phyloP scores from a whole-genome alignment of 2,888 invertebrate genomes.

The Osmoderma eremita region DNA sequence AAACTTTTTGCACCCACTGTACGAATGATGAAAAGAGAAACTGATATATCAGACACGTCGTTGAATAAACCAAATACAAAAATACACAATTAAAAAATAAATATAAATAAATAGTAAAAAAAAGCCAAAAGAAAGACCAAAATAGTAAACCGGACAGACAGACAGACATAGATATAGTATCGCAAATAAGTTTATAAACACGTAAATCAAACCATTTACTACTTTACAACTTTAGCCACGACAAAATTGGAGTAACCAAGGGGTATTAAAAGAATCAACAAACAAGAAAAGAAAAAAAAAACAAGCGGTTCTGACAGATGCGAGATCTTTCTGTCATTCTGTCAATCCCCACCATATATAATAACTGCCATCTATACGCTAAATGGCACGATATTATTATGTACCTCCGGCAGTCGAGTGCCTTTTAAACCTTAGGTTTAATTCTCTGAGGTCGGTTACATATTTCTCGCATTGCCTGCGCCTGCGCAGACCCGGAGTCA shows the following conservation, averaged over 20 bases:
- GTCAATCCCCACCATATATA: constrained; percentile 7
- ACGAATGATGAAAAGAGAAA: constrained; percentile 19
- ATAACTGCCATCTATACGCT: too few relatives aligned
- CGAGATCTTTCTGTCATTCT: constrained; percentile 8
- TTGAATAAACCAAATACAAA: too few relatives aligned
- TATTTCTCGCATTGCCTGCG: constrained; percentile 84
- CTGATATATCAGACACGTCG: constrained; percentile 16
- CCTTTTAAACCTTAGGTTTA: constrained; percentile 82
- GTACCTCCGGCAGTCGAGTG: constrained; percentile 63
- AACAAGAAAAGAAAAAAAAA: neutral
- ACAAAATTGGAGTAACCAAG: neutral
- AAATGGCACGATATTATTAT: constrained; percentile 19
- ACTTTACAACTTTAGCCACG: neutral
- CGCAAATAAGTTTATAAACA: too few relatives aligned
- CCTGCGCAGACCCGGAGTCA: constrained; percentile 77
- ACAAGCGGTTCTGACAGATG: neutral
- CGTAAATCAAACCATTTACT: too few relatives aligned
- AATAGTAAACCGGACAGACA: constrained; percentile 13
- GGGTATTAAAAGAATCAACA: constrained; percentile 14
- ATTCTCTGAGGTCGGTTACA: constrained; percentile 83
- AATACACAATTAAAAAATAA: constrained; percentile 1
- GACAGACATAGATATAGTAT: too few relatives aligned
- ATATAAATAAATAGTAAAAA: constrained; percentile 23
- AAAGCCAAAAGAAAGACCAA: constrained; percentile 8
- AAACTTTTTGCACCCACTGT: too few relatives aligned